Conservation (phyloP, 2,888 invertebrate species). For the Drosophila multiciliata region DNA sequence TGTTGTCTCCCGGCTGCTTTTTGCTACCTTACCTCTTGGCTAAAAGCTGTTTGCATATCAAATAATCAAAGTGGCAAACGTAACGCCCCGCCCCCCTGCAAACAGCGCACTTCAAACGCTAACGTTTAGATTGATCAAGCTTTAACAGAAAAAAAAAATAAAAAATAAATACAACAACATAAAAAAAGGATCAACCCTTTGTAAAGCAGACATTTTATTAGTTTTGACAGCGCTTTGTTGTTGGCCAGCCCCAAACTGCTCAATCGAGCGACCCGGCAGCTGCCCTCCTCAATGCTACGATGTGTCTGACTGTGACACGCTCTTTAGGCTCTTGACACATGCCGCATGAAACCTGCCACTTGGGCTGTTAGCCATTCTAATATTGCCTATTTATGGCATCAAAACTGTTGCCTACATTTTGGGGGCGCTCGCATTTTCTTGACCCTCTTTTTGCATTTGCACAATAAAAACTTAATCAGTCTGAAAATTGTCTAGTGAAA, state of each 20-base stretch:
- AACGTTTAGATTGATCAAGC: conserved; percentile 61
- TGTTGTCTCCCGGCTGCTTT: conserved; percentile 14
- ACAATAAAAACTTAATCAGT: conserved; percentile 79
- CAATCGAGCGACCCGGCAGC: conserved; percentile 40
- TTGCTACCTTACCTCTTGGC: conserved; percentile 21
- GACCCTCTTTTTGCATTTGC: conserved; percentile 41
- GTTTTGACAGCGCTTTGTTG: conserved; percentile 79
- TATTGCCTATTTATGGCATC: conserved; percentile 30
- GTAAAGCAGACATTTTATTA: conserved; percentile 73
- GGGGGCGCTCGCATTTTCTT: conserved; percentile 27
- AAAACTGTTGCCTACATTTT: conserved; percentile 48
- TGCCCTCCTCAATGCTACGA: conserved; percentile 54
- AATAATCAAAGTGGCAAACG: conserved; percentile 73
- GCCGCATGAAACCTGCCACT: conserved; percentile 41
- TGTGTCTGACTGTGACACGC: conserved; percentile 63
- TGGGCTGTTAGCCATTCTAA: conserved; percentile 61
- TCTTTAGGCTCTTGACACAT: conserved; percentile 77
- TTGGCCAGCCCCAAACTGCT: conserved; percentile 54
- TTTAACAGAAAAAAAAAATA: conserved; percentile 7
- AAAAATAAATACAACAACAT: conserved; percentile 2
- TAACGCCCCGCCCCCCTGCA: conserved; percentile 44
- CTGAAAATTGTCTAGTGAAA: conserved; percentile 67
- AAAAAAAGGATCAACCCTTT: conserved; percentile 52
- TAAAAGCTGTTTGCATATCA: conserved; percentile 76
- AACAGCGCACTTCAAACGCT: conserved; percentile 66